These are phyloP conservation scores for Nothoprocta pentlandii DNA, from an alignment of 2,113 vertebrate genomes.

Conservation along the genomic window DNA sequence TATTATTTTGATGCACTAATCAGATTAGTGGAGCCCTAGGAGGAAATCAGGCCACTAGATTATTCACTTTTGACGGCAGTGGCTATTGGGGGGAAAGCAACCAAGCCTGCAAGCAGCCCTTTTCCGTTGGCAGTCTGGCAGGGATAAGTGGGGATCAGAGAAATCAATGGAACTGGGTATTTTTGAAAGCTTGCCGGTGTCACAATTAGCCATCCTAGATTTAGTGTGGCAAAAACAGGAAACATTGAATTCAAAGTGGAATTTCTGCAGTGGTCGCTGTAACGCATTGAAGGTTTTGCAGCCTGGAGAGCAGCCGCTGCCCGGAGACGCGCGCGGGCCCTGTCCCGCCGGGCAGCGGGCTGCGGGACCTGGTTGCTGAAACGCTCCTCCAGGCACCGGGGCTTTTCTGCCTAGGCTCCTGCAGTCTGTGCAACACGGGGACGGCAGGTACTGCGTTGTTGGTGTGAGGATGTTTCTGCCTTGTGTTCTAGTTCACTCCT, in stretches of 20 bases:
- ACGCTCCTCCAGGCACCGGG: not conserved
- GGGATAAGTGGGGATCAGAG: not conserved
- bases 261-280: not conserved
- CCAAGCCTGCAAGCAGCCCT: not conserved
- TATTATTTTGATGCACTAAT: conserved; percentile 35
- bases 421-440: not conserved
- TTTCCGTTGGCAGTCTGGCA: not conserved
- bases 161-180: not conserved
- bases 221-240: not conserved
- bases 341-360: not conserved
- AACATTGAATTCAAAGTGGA: not conserved
- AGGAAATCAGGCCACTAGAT: conserved; percentile 27
- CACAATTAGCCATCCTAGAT: not conserved
- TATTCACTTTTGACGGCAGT: not conserved
- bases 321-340: not conserved
- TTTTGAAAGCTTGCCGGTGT: not conserved
- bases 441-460: not conserved
- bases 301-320: too few relatives aligned
- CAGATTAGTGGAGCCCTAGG: not conserved
- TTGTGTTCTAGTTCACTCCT: not conserved
- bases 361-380: not conserved
- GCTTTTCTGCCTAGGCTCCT: not conserved
- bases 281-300: not conserved
- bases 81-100: not conserved
- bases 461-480: not conserved